These are phyloP conservation scores for Acrocyrtus sp. DNA, from an alignment of 2,888 invertebrate genomes.

Conservation along the genomic window DNA sequence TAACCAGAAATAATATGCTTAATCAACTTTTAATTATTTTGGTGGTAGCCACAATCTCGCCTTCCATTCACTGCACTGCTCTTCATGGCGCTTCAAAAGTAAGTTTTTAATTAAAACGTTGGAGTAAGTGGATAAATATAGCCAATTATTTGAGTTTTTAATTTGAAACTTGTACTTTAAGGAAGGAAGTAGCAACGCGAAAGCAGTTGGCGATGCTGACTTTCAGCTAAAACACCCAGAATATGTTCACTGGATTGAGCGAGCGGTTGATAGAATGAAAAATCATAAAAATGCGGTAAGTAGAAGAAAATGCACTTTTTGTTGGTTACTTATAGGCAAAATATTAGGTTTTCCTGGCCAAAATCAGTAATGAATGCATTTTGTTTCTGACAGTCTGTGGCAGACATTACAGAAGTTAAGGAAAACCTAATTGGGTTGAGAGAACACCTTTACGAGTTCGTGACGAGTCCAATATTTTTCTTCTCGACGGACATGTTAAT, in stretches of 20 bases:
- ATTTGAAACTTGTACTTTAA: background rate
- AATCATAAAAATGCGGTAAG: slow-evolving; percentile 8
- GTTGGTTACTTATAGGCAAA: no score
- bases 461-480: slow-evolving; percentile 3
- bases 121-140: no score
- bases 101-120: background rate
- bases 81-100: background rate
- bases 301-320: no score
- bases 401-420: slow-evolving; percentile 1
- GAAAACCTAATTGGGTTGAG: background rate
- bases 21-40: no score
- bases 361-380: no score
- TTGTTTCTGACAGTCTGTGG: slow-evolving; percentile 8
- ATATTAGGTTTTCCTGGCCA: background rate
- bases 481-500: background rate
- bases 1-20: no score
- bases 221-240: background rate
- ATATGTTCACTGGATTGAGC: background rate
- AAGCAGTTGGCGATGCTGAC: no score
- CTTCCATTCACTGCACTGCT: no score
- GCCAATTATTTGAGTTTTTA: background rate
- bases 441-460: slow-evolving; percentile 9
- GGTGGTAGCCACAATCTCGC: no score
- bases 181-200: no score
- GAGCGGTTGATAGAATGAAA: background rate